Evolutionary conservation across 2,888 invertebrate genomes (phyloP), one percentile per base, ranked within the genome.

Genomic region (Euplexia lucipara): DNA sequence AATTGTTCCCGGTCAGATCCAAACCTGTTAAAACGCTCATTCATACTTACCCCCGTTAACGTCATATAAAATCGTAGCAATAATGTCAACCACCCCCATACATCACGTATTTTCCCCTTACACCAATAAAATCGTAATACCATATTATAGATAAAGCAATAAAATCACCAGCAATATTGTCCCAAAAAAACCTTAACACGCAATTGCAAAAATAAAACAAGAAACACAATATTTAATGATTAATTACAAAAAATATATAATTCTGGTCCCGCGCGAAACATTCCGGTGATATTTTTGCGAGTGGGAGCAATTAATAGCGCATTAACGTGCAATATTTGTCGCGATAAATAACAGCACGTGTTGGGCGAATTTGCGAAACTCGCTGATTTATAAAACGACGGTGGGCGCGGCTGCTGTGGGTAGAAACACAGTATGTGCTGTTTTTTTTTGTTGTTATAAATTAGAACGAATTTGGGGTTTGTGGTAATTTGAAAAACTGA

Each of bases 281-380:
- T 61, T 59, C 63, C 45, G 30, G 49, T 57, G 64, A 68, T 76
- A 82, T 69, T 68, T 60, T 57, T 52, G 60, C 72, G 57, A 70
- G 64, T 69, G 52, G 68, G 73, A 75, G 85, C 82, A 82, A 88
- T 87, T 86, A 87, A 88, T 85, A 79, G 82, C 78, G 77, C 78
- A 84, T 85, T 84, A 87, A 81, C 81, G 82, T 73, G 84, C 84
- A 87, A 88, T 90, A 88, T 88, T 90, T 89, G 88, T 87, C 82
- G 84, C 85, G 69, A 87, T 91, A 90, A 90, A 90, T 91, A 87
- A 85, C 74, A 42, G 48, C 75, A 74, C 73, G 82, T 81, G 85
- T 79, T 83, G 88, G 59, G 74, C 45, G 64, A 75, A 75, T 82
- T 80, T 83, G 66, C 70, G 69, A 57, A 82, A 71, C 65, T 51